Evolutionary conservation across 2,888 invertebrate species (phyloP).

Genomic region (Aproaerema taeniolella): DNA sequence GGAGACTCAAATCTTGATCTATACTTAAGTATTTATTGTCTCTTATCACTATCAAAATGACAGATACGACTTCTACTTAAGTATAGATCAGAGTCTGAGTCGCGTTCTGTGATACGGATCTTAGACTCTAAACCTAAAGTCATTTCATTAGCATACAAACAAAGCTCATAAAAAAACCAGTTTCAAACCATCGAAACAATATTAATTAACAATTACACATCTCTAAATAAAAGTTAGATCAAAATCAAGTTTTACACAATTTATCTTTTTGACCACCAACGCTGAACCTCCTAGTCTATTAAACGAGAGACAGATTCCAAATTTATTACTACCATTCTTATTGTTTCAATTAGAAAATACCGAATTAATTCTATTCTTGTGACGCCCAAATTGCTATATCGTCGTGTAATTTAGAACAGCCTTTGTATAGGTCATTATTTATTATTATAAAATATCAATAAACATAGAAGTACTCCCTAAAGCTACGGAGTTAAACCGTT

Average conservation of each 20-base stretch:
- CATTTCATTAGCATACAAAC: no score
- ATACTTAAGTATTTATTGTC: no score
- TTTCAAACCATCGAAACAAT: background rate
- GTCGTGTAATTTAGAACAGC: conserved; percentile 42
- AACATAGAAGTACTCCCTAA: conserved; percentile 40
- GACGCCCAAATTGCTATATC: conserved; percentile 70
- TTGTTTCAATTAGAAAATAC: conserved; percentile 72
- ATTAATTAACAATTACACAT: conserved; percentile 13
- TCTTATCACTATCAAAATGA: no score
- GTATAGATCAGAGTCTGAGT: no score
- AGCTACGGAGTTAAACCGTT: conserved; percentile 41
- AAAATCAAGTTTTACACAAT: conserved; percentile 41
- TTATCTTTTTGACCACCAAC: conserved; percentile 60
- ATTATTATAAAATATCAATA: conserved; percentile 63
- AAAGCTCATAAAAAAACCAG: conserved; percentile 2
- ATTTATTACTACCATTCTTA: conserved; percentile 59
- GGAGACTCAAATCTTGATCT: no score
- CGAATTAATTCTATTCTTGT: conserved; percentile 57
- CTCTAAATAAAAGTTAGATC: conserved; percentile 12
- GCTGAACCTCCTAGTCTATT: conserved; percentile 46
- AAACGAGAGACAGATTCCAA: conserved; percentile 42
- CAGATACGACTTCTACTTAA: no score
- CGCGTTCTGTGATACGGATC: no score
- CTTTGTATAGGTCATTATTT: conserved; percentile 54
- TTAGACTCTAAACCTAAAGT: no score